Conservation (phyloP, 2,113 vertebrate genomes). For the Caretta caretta region DNA sequence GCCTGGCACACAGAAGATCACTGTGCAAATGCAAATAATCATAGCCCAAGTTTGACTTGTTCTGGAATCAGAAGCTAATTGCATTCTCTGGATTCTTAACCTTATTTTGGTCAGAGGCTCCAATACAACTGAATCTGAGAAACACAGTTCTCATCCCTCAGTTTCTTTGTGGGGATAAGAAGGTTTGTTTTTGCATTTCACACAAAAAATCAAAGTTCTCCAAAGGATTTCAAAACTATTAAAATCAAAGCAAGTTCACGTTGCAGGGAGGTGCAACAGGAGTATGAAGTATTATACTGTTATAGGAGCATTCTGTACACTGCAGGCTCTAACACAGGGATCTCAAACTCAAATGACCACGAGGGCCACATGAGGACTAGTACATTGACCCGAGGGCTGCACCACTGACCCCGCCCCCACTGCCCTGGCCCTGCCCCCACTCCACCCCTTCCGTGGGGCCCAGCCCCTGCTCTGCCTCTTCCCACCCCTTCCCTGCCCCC, state of each 20-base stretch:
- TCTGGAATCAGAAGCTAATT: constrained; percentile 11
- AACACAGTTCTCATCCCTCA: not conserved
- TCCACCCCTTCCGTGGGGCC: too few relatives aligned
- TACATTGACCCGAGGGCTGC: too few relatives aligned
- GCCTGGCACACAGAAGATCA: not conserved
- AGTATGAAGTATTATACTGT: accelerated
- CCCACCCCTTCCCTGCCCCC: too few relatives aligned
- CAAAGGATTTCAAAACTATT: not conserved
- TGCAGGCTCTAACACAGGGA: too few relatives aligned
- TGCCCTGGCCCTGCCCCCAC: too few relatives aligned
- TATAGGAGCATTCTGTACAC: not conserved
- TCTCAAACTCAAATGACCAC: too few relatives aligned
- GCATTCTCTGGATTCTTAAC: constrained; percentile 16
- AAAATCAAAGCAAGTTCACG: not conserved
- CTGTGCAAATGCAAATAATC: not conserved
- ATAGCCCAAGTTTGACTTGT: not conserved
- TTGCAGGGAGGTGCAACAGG: not conserved
- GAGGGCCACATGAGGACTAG: too few relatives aligned
- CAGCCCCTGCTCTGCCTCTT: too few relatives aligned
- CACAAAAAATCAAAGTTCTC: not conserved
- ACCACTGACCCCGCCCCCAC: too few relatives aligned
- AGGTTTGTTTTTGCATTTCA: not conserved
- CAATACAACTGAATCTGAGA: constrained; percentile 21
- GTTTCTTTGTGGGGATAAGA: not conserved
- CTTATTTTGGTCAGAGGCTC: constrained; percentile 65